A percentile compares a stretch with the other conserved stretches of the same genome.
Conservation (phyloP, 1,140 invertebrate genomes). For the Drosophila parvula region DNA sequence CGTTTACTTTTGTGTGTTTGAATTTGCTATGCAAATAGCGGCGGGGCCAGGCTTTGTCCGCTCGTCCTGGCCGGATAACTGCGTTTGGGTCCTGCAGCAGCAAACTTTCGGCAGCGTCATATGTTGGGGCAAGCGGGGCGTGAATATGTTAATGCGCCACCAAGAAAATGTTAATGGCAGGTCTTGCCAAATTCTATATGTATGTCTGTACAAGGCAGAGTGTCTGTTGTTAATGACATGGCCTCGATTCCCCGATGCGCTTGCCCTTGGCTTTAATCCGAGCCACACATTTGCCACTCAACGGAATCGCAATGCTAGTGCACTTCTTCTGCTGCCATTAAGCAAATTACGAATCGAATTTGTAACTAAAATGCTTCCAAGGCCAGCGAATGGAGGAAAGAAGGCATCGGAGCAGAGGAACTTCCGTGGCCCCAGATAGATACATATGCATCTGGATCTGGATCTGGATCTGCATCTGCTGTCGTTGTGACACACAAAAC, state of each 20-base stretch:
- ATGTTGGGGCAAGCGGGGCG: conserved; percentile 44
- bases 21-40: conserved; percentile 73
- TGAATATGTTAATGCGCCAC: conserved; percentile 63
- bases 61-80: conserved; percentile 20
- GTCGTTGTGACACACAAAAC: conserved; percentile 49
- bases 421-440: conserved; percentile 8
- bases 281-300: conserved; percentile 58
- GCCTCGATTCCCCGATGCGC: not conserved
- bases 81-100: too few relatives aligned
- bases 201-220: too few relatives aligned
- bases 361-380: conserved; percentile 49
- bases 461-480: conserved; percentile 25
- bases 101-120: conserved; percentile 19
- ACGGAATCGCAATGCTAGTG: conserved; percentile 55
- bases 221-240: conserved; percentile 12
- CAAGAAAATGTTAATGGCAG: conserved; percentile 13
- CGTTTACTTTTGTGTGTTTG: conserved; percentile 72
- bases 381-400: conserved; percentile 29
- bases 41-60: conserved; percentile 43
- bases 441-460: conserved; percentile 32
- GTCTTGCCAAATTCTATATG: conserved; percentile 1
- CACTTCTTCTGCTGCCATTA: conserved; percentile 66
- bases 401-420: not conserved
- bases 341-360: conserved; percentile 68
- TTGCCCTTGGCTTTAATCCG: conserved; percentile 13